Evolutionary conservation across 2,113 vertebrate genomes (phyloP).

Genomic region (Edolisoma coerulescens): DNA sequence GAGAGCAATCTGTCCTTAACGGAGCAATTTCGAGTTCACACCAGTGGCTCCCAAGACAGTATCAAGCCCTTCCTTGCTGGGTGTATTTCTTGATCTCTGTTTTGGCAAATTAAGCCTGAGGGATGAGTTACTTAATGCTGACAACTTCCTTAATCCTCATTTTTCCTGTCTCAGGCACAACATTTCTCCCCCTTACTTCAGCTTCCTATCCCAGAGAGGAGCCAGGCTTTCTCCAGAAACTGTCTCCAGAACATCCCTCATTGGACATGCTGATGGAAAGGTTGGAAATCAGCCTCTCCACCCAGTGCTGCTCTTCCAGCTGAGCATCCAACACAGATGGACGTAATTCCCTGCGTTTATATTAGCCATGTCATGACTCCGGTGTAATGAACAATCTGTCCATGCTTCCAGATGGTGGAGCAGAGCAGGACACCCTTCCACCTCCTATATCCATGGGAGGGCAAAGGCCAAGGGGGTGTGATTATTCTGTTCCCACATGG

Average conservation of each 20-base stretch:
- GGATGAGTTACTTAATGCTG: neutral
- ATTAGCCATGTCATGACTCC: neutral
- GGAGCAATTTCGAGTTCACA: neutral
- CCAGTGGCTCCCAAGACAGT: neutral
- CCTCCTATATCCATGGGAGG: neutral
- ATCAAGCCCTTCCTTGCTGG: neutral
- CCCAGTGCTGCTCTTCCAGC: neutral
- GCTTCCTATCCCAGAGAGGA: neutral
- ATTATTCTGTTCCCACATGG: neutral
- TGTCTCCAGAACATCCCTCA: accelerated
- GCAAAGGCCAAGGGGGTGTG: neutral
- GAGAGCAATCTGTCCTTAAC: neutral
- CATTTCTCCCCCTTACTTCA: neutral
- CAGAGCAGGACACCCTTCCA: neutral
- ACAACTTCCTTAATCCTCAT: neutral
- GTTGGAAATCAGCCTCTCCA: neutral
- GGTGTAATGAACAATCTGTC: neutral
- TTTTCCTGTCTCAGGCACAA: neutral
- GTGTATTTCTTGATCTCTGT: neutral
- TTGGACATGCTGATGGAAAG: neutral
- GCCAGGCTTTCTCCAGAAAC: neutral
- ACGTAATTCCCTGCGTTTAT: neutral
- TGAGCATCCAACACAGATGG: neutral
- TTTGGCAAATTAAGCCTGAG: neutral
- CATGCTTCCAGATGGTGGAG: neutral